These are phyloP conservation scores for Sebastes itinus DNA, from an alignment of 2,797 vertebrate species.

Conservation along the genomic window DNA sequence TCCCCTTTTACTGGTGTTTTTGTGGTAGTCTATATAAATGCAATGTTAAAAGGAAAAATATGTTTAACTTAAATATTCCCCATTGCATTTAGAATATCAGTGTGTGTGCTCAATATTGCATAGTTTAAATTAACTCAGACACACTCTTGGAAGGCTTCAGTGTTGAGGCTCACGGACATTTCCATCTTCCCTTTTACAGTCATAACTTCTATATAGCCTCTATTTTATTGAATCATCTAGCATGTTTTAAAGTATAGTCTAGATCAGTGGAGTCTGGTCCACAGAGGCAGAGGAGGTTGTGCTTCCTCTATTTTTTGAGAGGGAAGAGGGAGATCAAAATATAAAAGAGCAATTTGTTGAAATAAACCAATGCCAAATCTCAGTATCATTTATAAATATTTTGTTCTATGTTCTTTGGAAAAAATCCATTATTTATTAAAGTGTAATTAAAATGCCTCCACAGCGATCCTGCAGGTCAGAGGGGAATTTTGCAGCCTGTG, in stretches of 20 bases:
- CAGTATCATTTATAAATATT: no score
- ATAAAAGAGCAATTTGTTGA: no score
- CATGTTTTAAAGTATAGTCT: background rate
- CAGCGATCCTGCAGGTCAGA: no score
- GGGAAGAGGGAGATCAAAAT: no score
- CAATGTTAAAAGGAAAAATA: background rate
- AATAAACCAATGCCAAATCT: no score
- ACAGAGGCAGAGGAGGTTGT: no score
- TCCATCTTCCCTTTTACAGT: background rate
- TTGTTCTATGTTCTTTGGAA: no score
- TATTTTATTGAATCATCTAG: conserved; percentile 6
- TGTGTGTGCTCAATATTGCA: background rate
- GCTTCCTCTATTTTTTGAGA: no score
- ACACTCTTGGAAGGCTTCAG: background rate
- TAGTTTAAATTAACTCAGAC: background rate
- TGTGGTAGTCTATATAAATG: background rate
- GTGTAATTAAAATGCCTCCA: no score
- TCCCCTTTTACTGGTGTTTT: background rate
- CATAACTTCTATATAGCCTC: background rate
- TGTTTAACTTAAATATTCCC: background rate
- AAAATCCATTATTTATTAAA: no score
- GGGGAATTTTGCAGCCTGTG: no score
- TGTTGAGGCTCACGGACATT: background rate
- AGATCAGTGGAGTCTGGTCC: no score
- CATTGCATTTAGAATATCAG: background rate